Base-by-base conservation (phyloP, 2,113 vertebrate species). In the Erythrocercus mccallii region DNA sequence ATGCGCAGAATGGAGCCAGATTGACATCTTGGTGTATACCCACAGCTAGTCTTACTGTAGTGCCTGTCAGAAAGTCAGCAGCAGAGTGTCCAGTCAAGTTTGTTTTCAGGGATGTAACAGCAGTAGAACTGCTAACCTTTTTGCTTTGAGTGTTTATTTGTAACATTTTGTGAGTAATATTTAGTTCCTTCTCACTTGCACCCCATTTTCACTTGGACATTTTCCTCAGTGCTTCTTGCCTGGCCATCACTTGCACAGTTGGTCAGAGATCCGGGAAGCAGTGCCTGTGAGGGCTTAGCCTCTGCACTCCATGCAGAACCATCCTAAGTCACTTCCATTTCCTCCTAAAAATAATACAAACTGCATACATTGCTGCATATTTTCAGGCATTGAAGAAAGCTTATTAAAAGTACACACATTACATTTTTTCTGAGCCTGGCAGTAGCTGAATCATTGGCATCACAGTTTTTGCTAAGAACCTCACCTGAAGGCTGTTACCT, bases 1-100 rank as follows among this genome's bases (percentile, higher is more conserved):
- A 98, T 93, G 97, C 27, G n/a, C 96, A 94, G 61, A 77, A 51
- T 0, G 10, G 44, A 95, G 92, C 79, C 91, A 65, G 78, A 62
- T 0, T 93, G 88, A 69, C 81, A 73, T 7, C 80, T 95, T 90
- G 79, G 35, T 86, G 71, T 91, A 53, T 85, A 23, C 56, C 94
- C 93, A 94, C 81, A 91, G 69, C 88, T 95, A 73, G 31, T 24
- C 60, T 92, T 83, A 82, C 80, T 93, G 64, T 95, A 95, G 64
- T 92, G 80, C 71, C 81, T 94, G 79, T 58, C 73, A 78, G 58
- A 78, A 90, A 95, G 76, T 77, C 69, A 83, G 66, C 74, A 78
- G 78, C 61, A 89, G 81, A 69, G 51, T 38, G 8, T 28, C 45
- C 78, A 48, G 42, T 48, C 57, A 38, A 69, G 47, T 58, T 76